These are phyloP conservation scores for Mola mola DNA, from an alignment of 2,113 vertebrate species.

Conservation along the genomic window DNA sequence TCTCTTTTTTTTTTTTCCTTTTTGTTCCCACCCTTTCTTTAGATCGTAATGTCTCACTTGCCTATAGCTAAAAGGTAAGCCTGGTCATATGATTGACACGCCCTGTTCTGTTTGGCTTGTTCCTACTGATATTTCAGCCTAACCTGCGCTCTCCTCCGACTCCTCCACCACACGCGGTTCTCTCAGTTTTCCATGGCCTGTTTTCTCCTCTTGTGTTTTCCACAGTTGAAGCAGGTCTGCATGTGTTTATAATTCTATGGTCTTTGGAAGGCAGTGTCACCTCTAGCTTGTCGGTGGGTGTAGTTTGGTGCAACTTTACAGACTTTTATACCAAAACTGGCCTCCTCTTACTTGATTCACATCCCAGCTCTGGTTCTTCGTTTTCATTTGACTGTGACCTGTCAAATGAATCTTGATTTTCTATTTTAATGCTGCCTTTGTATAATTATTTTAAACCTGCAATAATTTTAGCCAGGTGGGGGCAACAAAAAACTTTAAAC, in stretches of 20 bases:
- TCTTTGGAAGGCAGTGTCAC: conserved; percentile 55
- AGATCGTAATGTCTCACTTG: conserved; percentile 99
- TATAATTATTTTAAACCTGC: no score
- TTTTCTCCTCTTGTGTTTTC: conserved; percentile 72
- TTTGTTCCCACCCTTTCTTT: conserved; percentile 79
- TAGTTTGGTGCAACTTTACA: conserved; percentile 1
- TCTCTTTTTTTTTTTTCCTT: conserved; percentile 64
- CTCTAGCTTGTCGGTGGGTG: conserved; percentile 31
- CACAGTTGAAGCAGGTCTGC: conserved; percentile 60
- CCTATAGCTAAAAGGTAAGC: conserved; percentile 98
- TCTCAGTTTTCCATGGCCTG: conserved; percentile 36
- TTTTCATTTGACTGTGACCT: no score
- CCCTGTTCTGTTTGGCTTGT: conserved; percentile 66
- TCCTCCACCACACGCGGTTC: conserved; percentile 19
- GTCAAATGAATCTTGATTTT: no score
- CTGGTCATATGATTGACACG: conserved; percentile 69
- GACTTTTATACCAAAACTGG: no score
- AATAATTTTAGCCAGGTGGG: no score
- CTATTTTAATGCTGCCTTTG: no score
- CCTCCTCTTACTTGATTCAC: no score
- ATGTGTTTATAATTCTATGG: conserved; percentile 56
- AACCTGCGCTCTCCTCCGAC: conserved; percentile 29
- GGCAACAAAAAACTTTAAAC: no score
- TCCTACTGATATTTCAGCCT: conserved; percentile 57
- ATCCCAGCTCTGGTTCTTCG: no score